A percentile compares a stretch with the other conserved stretches of the same genome.
phyloP scores from a whole-genome alignment of 2,797 vertebrate species.

The Melanotaenia nigrans region DNA sequence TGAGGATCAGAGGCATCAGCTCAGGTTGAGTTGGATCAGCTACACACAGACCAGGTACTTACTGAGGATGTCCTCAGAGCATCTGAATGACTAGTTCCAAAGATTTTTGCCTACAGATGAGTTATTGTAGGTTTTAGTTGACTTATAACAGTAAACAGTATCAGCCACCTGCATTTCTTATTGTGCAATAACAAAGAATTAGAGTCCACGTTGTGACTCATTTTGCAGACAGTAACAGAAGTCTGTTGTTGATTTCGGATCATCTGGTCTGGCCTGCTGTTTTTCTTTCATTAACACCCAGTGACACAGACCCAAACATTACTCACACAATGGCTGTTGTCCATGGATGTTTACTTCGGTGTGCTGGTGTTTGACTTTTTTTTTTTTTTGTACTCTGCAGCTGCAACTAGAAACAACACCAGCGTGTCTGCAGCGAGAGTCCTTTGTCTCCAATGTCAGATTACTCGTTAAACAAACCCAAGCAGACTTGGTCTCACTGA shows the following conservation, averaged over 20 bases:
- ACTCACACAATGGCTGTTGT: conserved; percentile 32
- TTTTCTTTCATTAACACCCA: conserved; percentile 9
- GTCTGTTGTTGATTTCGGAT: conserved; percentile 14
- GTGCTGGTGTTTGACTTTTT: conserved; percentile 38
- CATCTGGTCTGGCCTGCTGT: conserved; percentile 18
- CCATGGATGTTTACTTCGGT: conserved; percentile 33
- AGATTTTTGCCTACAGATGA: neutral
- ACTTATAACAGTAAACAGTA: neutral
- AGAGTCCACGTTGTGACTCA: neutral
- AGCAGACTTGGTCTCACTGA: neutral
- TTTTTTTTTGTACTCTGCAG: conserved; percentile 8
- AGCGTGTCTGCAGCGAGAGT: conserved; percentile 4
- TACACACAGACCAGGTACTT: neutral
- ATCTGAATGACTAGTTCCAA: neutral
- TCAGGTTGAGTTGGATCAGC: neutral
- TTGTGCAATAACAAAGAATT: neutral
- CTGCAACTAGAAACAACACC: conserved; percentile 4
- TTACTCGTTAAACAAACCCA: neutral
- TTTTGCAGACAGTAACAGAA: conserved; percentile 9
- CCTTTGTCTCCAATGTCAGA: neutral
- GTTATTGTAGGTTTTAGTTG: neutral
- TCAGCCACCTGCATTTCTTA: neutral
- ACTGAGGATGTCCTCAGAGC: neutral
- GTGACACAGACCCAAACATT: conserved; percentile 2
- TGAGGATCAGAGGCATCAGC: neutral